Evolutionary conservation across 1,140 invertebrate genomes (phyloP), one percentile per base, ranked within the genome.

Genomic region (Portunus trituberculatus): DNA sequence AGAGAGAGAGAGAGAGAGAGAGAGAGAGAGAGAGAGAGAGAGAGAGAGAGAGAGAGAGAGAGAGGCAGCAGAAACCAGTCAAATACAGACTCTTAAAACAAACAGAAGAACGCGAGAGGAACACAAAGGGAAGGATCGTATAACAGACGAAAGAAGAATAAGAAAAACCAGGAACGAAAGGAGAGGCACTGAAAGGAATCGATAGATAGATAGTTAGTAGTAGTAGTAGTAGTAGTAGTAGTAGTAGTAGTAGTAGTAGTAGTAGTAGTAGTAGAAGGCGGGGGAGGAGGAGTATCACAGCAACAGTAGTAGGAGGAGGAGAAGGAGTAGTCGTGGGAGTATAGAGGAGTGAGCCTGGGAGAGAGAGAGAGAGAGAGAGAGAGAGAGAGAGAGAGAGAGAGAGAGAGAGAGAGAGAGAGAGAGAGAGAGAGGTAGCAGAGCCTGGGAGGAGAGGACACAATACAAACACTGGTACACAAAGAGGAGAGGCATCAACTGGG

Each of bases 231-330:
- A 76, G 20, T 76, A 76, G 67, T 76, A 76, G 67, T 76, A 76
- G 67, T 76, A 76, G 67, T 76, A 76, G 67, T 76, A 76, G 67
- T 76, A 76, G 67, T 76, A 76, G 67, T 76, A 76, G 67, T 76
- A 76, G 67, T 76, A 76, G n/a, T n/a, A 76, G n/a, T 76, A 76
- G 67, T n/a, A n/a, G 67, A n/a, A 76, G n/a, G 12, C 1, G n/a
- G 1, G n/a, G 67, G 12, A n/a, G 67, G 1, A 76, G 67, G 12
- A 76, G n/a, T 25, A 76, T n/a, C 12, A 25, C 8, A 76, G 67
- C 2, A n/a, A n/a, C 8, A 76, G 67, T n/a, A 76, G 67, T 59
- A 76, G 67, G 1, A 76, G 67, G 12, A 76, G 67, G 1, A 76
- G 67, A 0, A n/a, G 67, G 1, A 76, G n/a, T 3, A n/a, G 20